Evolutionary conservation across 2,113 vertebrate species (phyloP).

Genomic region (Copsychus sechellarum): DNA sequence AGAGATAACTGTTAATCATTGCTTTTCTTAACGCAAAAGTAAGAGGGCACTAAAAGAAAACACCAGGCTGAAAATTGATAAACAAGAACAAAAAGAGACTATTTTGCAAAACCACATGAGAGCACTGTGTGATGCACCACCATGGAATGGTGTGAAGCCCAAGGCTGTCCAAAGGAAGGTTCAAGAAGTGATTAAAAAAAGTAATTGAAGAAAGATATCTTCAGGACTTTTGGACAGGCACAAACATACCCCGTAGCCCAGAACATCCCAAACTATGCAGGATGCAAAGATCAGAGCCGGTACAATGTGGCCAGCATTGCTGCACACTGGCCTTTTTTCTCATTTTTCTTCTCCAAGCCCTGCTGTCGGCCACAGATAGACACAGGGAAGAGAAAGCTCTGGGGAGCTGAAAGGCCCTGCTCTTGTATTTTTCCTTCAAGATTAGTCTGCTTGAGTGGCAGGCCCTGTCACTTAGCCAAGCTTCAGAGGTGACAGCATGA

Average conservation of each 20-base stretch:
- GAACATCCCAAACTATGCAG: background rate
- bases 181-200: background rate
- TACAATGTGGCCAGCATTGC: background rate
- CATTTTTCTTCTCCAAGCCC: background rate
- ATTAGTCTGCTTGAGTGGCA: background rate
- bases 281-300: background rate
- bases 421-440: background rate
- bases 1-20: background rate
- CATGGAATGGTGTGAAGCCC: background rate
- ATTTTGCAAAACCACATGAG: background rate
- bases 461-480: background rate
- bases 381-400: background rate
- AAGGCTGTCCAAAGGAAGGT: background rate
- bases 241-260: background rate
- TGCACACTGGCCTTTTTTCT: background rate
- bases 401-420: background rate
- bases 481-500: slow-evolving; percentile 5
- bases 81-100: background rate
- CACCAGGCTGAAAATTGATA: background rate
- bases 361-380: background rate
- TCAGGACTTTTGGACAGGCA: background rate
- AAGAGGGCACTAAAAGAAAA: background rate
- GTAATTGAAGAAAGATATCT: background rate
- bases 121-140: rapidly evolving
- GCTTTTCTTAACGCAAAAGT: background rate